Percentiles rank a stretch among this genome's conserved stretches.
These are phyloP conservation scores for Ormyrus nitidulus DNA, from an alignment of 2,888 invertebrate genomes.

Conservation along the genomic window DNA sequence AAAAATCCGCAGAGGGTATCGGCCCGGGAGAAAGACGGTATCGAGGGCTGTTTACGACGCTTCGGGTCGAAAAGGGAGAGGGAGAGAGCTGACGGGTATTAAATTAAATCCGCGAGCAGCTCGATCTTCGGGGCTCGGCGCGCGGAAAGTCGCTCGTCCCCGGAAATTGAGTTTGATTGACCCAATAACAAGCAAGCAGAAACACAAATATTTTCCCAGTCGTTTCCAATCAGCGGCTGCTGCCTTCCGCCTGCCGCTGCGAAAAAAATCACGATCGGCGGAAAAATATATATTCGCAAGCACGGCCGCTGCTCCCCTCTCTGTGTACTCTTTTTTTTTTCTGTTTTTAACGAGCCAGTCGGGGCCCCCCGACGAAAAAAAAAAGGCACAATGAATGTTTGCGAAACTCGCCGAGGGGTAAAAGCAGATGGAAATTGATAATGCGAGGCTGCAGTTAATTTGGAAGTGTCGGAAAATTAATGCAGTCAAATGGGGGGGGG, in stretches of 20 bases:
- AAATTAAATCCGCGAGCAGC: conserved; percentile 65
- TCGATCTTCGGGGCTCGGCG: conserved; percentile 54
- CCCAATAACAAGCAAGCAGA: conserved; percentile 14
- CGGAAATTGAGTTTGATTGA: conserved; percentile 52
- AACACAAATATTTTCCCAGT: conserved; percentile 45
- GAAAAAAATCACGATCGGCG: conserved; percentile 14
- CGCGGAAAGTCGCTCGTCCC: conserved; percentile 9
- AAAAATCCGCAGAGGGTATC: not conserved
- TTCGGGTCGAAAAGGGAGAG: not conserved
- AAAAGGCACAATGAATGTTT: not conserved
- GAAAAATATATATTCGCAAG: no score
- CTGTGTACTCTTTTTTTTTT: no score
- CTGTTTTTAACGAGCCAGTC: no score
- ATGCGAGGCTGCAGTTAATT: not conserved
- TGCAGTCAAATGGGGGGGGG: no score
- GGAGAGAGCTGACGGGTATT: conserved; percentile 60
- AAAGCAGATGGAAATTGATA: not conserved
- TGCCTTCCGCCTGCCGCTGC: not conserved
- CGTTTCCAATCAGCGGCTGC: conserved; percentile 41
- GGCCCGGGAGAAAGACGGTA: not conserved
- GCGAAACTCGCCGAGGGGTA: not conserved
- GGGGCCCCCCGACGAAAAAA: no score
- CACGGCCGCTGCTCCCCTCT: no score
- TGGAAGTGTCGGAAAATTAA: no score
- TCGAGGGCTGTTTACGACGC: conserved; percentile 34